phyloP scores from a whole-genome alignment of 2,888 invertebrate genomes.

The Fragum whitleyi region DNA sequence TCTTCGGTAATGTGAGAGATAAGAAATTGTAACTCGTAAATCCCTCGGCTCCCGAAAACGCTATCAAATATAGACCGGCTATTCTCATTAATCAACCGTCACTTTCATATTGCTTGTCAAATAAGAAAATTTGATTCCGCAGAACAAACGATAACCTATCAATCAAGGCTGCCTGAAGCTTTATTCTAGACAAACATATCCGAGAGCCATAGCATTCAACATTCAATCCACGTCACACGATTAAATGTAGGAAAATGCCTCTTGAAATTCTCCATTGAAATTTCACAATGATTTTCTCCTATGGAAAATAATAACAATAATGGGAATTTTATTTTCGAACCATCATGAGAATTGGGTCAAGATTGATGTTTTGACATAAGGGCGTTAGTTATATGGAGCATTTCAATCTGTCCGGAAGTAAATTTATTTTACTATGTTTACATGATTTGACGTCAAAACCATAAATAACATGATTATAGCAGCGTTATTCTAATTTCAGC shows the following conservation, averaged over 20 bases:
- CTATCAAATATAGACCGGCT: background rate
- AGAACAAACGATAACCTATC: background rate
- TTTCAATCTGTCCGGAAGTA: too few relatives aligned
- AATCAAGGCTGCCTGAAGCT: background rate
- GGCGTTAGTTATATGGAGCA: too few relatives aligned
- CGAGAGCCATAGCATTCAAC: background rate
- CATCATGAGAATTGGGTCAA: too few relatives aligned
- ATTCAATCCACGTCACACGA: background rate
- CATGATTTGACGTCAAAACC: too few relatives aligned
- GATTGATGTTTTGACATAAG: too few relatives aligned
- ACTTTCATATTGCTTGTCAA: slow-evolving; percentile 4
- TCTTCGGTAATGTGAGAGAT: background rate
- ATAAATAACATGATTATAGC: too few relatives aligned
- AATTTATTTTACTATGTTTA: too few relatives aligned
- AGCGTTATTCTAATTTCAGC: too few relatives aligned
- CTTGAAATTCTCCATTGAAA: too few relatives aligned
- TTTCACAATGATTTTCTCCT: too few relatives aligned
- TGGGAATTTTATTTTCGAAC: too few relatives aligned
- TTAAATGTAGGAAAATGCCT: background rate
- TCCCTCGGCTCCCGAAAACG: background rate
- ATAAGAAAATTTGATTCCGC: slow-evolving; percentile 1
- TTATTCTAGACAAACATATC: background rate
- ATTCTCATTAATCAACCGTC: slow-evolving; percentile 2
- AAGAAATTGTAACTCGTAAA: slow-evolving; percentile 1
- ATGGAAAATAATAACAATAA: too few relatives aligned